Evolutionary conservation across 2,888 invertebrate species (phyloP).

Genomic region (Drosophila barbarae): DNA sequence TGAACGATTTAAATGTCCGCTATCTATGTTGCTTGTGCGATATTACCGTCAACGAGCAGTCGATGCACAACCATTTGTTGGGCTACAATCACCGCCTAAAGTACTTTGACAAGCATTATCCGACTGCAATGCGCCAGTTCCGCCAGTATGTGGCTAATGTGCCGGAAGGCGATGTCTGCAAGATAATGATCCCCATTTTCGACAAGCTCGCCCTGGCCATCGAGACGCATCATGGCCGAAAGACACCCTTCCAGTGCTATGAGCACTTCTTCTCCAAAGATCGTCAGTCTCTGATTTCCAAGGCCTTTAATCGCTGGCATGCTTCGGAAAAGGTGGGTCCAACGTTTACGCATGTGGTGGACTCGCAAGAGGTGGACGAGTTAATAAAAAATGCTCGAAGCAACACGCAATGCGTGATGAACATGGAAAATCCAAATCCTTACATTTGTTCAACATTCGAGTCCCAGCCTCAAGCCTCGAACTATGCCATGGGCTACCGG

Average conservation of each 20-base stretch:
- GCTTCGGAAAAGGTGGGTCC: conserved; percentile 82
- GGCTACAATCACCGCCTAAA: conserved; percentile 87
- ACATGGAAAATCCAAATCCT: not conserved
- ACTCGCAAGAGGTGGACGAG: conserved; percentile 78
- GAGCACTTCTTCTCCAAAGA: conserved; percentile 84
- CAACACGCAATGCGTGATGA: conserved; percentile 23
- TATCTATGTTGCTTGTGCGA: conserved; percentile 89
- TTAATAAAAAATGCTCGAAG: conserved; percentile 54
- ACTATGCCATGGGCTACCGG: conserved; percentile 12
- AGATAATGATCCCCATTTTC: conserved; percentile 80
- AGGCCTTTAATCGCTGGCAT: conserved; percentile 86
- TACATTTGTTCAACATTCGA: conserved; percentile 1
- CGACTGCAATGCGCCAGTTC: conserved; percentile 83
- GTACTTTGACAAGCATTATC: conserved; percentile 83
- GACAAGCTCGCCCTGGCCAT: conserved; percentile 84
- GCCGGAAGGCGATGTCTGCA: conserved; percentile 63
- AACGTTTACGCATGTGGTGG: conserved; percentile 81
- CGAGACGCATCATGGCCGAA: conserved; percentile 87
- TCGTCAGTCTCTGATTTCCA: conserved; percentile 82
- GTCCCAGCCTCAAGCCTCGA: not conserved
- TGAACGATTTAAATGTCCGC: conserved; percentile 83
- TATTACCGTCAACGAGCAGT: conserved; percentile 87
- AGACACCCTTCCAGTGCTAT: conserved; percentile 85
- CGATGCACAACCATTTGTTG: conserved; percentile 88
- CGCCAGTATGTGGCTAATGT: conserved; percentile 82